Evolutionary conservation across 2,888 invertebrate species (phyloP).

Genomic region (Venusia cambrica): DNA sequence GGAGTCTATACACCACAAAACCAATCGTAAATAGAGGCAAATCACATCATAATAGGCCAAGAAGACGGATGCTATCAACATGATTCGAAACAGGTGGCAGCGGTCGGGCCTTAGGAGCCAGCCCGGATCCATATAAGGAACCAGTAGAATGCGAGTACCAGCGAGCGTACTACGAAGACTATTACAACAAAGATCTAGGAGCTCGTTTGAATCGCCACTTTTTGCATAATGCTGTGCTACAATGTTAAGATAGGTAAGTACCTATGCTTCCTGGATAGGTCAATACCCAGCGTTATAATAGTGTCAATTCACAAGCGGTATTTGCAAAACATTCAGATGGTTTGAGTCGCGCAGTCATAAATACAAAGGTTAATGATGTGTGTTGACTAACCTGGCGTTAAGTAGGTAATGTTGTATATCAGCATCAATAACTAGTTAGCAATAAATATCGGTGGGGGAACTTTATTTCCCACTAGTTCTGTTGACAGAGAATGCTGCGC

Average conservation of each 20-base stretch:
- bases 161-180: constrained; percentile 31
- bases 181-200: constrained; percentile 15
- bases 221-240: constrained; percentile 9
- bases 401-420: no score
- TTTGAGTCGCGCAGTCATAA: no score
- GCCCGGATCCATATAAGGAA: constrained; percentile 56
- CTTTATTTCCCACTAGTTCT: no score
- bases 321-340: no score
- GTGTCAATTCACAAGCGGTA: no score
- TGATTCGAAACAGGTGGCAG: constrained; percentile 47
- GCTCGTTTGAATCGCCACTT: constrained; percentile 8
- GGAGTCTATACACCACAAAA: no score
- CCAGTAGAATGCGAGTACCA: constrained; percentile 61
- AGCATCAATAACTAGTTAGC: no score
- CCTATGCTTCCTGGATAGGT: constrained; percentile 2
- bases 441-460: no score
- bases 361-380: no score
- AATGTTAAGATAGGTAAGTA: neutral
- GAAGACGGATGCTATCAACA: constrained; percentile 49
- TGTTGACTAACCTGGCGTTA: no score
- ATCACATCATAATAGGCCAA: constrained; percentile 49
- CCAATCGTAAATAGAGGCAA: constrained; percentile 35
- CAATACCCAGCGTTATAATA: no score
- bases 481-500: no score
- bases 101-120: constrained; percentile 53